A percentile compares a stretch with the other conserved stretches of the same genome.
These are phyloP conservation scores for Brachyistius frenatus DNA, from an alignment of 2,113 vertebrate genomes.

Conservation along the genomic window DNA sequence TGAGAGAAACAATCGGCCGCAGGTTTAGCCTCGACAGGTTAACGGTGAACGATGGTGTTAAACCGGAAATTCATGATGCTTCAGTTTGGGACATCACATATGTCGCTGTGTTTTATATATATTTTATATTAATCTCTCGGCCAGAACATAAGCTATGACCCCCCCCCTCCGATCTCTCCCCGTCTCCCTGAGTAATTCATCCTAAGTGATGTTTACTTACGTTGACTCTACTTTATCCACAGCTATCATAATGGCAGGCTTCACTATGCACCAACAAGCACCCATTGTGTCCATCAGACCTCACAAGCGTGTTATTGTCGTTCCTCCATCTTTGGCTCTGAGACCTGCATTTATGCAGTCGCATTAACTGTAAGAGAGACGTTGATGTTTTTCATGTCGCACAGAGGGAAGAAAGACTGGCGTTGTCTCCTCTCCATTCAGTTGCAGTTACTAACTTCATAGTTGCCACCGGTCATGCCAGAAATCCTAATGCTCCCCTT, in stretches of 20 bases:
- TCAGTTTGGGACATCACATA: not conserved
- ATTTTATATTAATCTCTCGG: not conserved
- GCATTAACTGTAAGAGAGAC: conserved; percentile 38
- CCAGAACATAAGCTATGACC: not conserved
- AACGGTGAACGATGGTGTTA: not conserved
- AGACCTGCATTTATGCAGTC: conserved; percentile 40
- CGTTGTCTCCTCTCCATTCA: not conserved
- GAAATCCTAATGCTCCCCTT: not conserved
- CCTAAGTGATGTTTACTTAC: conserved; percentile 71
- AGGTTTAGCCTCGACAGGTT: conserved; percentile 20
- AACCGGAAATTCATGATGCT: not conserved
- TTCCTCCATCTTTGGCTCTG: conserved; percentile 27
- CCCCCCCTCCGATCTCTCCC: not conserved
- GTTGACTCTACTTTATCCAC: conserved; percentile 54
- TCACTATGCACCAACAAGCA: conserved; percentile 50
- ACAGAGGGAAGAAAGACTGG: not conserved
- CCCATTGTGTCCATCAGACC: conserved; percentile 57
- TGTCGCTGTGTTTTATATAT: not conserved
- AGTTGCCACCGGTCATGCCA: not conserved
- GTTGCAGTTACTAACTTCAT: not conserved
- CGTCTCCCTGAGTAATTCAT: conserved; percentile 24
- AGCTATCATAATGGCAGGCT: conserved; percentile 63
- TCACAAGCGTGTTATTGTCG: conserved; percentile 54
- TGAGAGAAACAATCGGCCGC: conserved; percentile 28
- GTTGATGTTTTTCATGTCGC: conserved; percentile 15